phyloP scores from a whole-genome alignment of 2,113 vertebrate species.

The Cichladusa arquata region DNA sequence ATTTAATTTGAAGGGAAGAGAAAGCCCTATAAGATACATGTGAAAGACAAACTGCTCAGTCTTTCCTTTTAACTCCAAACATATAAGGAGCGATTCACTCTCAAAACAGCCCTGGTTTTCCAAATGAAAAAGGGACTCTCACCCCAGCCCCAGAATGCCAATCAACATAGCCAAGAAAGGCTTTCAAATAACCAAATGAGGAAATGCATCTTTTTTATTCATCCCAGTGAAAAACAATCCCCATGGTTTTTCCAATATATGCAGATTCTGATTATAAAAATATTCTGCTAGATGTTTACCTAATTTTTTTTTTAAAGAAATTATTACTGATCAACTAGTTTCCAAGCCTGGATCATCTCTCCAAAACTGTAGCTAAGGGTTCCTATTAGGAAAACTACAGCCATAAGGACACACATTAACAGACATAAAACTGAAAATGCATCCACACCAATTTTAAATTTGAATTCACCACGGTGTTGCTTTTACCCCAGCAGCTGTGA shows the following conservation, averaged over 20 bases:
- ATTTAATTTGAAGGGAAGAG: conserved; percentile 1
- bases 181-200: not conserved
- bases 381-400: not conserved
- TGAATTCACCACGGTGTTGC: not conserved
- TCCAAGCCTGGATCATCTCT: not conserved
- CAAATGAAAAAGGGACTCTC: not conserved
- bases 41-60: not conserved
- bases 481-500: not conserved
- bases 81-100: not conserved
- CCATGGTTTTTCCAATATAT: not conserved
- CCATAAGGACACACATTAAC: not conserved
- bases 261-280: not conserved
- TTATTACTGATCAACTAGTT: not conserved
- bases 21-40: not conserved
- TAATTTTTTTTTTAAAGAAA: not conserved
- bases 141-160: not conserved
- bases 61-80: not conserved
- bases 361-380: not conserved
- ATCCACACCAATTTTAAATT: not conserved
- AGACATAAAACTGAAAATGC: not conserved
- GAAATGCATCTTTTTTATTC: not conserved
- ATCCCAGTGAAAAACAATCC: not conserved
- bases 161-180: not conserved
- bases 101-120: not conserved
- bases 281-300: not conserved